Evolutionary conservation across 2,888 invertebrate species (phyloP).

Genomic region (Rhorus exstirpatorius): DNA sequence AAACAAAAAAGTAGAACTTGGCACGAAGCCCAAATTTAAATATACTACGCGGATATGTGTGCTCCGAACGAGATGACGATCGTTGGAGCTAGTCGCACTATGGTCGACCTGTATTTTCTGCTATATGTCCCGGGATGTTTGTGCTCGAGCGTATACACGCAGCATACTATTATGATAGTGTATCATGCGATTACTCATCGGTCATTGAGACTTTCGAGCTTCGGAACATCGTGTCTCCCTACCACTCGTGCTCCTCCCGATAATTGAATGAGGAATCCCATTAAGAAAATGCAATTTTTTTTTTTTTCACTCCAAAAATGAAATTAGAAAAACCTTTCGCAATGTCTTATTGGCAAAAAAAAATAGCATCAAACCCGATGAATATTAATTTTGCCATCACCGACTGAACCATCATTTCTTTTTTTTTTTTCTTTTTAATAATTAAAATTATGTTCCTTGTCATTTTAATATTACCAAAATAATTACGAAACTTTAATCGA

Average conservation of each 20-base stretch:
- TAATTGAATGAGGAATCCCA: not conserved
- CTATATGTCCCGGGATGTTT: conserved; percentile 17
- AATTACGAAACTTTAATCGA: too few species aligned
- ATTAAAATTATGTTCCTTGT: too few species aligned
- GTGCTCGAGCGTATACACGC: conserved; percentile 3
- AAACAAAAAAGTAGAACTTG: conserved; percentile 46
- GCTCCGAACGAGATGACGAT: conserved; percentile 42
- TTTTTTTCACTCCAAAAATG: not conserved
- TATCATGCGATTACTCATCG: conserved; percentile 29
- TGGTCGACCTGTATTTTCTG: conserved; percentile 38
- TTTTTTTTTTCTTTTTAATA: too few species aligned
- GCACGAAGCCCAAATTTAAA: conserved; percentile 51
- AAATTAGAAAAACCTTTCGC: too few species aligned
- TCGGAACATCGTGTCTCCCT: not conserved
- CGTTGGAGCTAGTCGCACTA: conserved; percentile 29
- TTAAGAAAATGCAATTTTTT: not conserved
- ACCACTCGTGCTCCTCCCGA: not conserved
- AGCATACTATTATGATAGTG: conserved; percentile 19
- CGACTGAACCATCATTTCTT: too few species aligned
- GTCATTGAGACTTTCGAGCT: conserved; percentile 24
- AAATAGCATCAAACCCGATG: too few species aligned
- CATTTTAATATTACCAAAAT: too few species aligned
- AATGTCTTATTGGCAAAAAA: too few species aligned
- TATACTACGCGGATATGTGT: conserved; percentile 43
- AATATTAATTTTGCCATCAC: too few species aligned